Conservation (phyloP, 92 coral and sea anemone genomes). For the Phenganax stokvisi region DNA sequence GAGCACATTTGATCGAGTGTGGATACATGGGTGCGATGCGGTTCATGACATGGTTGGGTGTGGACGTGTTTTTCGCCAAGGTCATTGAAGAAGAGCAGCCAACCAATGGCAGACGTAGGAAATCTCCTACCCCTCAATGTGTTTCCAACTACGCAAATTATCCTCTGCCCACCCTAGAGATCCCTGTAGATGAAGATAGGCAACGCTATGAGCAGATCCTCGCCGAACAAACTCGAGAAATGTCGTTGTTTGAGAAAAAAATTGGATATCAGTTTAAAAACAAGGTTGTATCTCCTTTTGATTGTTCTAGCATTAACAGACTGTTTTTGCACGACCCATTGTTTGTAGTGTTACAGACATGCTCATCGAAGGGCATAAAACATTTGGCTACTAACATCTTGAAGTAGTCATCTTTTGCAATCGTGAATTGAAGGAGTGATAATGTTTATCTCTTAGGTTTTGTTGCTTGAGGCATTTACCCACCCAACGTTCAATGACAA, state of each 20-base stretch:
- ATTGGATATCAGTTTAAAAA: conserved; percentile 61
- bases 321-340: too few species aligned
- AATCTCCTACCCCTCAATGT: conserved; percentile 1
- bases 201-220: not conserved
- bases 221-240: conserved; percentile 14
- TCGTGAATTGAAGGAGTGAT: not conserved
- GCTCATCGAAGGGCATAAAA: too few species aligned
- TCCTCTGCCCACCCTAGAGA: conserved; percentile 12
- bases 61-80: conserved; percentile 57
- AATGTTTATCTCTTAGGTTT: not conserved
- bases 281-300: conserved; percentile 38
- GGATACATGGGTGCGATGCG: conserved; percentile 77
- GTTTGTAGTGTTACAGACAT: too few species aligned
- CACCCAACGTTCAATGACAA: conserved; percentile 80
- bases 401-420: too few species aligned
- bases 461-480: conserved; percentile 74
- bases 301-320: not conserved
- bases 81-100: not conserved
- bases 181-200: conserved; percentile 35
- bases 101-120: not conserved
- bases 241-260: conserved; percentile 56
- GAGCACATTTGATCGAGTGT: conserved; percentile 76
- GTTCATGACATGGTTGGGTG: conserved; percentile 73
- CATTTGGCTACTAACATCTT: too few species aligned
- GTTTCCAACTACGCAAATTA: conserved; percentile 11